Percentiles rank a stretch among this genome's conserved stretches.
These are phyloP conservation scores for Antheraea yamamai DNA, from an alignment of 2,888 invertebrate species.

Conservation along the genomic window DNA sequence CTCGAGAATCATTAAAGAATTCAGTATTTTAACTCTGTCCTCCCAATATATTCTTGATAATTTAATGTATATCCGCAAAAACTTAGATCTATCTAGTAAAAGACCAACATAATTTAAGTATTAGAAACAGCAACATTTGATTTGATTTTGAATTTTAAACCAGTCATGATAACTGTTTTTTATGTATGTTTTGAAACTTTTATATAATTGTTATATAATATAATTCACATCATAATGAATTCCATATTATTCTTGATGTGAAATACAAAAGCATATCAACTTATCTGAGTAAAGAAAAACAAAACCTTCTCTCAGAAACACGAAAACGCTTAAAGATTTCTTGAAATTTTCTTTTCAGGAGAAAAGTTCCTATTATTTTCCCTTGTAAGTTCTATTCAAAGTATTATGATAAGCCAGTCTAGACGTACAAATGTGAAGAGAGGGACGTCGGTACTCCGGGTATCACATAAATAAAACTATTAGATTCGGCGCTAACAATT, in stretches of 20 bases:
- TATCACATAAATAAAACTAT: neutral
- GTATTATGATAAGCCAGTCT: constrained; percentile 13
- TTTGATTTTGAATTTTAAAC: too few species aligned
- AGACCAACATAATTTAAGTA: too few species aligned
- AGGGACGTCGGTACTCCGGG: neutral
- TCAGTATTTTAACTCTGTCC: too few species aligned
- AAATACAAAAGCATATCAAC: neutral
- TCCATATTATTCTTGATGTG: neutral
- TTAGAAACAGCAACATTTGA: too few species aligned
- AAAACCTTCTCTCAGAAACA: neutral
- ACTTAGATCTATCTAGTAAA: too few species aligned
- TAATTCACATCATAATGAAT: neutral
- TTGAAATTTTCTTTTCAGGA: neutral
- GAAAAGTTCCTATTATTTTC: neutral
- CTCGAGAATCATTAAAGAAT: too few species aligned
- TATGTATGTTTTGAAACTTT: too few species aligned
- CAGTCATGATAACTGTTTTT: too few species aligned
- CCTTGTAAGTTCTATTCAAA: neutral
- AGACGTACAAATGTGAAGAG: constrained; percentile 12
- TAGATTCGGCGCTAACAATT: neutral
- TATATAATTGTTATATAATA: neutral
- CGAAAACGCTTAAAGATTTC: neutral
- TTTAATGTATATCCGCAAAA: too few species aligned
- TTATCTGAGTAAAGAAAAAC: neutral
- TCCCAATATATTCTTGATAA: too few species aligned